Conservation (phyloP, 1,140 invertebrate genomes). For the Scaptodrosophila lebanonensis region DNA sequence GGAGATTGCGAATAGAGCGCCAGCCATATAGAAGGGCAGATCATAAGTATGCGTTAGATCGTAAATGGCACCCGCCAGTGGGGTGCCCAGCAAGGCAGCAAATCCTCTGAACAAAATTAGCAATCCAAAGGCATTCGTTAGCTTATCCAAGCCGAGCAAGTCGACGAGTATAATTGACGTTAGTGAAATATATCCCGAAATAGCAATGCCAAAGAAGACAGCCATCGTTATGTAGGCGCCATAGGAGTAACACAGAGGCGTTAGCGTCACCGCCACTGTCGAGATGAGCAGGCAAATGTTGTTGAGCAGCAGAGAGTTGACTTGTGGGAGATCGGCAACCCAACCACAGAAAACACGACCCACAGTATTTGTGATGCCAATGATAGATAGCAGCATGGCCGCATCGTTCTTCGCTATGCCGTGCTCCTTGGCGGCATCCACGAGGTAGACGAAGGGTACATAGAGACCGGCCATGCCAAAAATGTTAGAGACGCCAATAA, state of each 20-base stretch:
- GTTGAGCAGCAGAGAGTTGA: constrained; percentile 94
- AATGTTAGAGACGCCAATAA: constrained; percentile 95
- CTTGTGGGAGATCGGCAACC: constrained; percentile 89
- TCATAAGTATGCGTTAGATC: constrained; percentile 91
- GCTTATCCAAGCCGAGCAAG: constrained; percentile 93
- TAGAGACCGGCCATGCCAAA: constrained; percentile 95
- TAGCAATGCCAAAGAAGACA: constrained; percentile 95
- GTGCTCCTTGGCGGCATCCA: constrained; percentile 86
- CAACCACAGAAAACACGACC: constrained; percentile 92
- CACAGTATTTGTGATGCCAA: constrained; percentile 96
- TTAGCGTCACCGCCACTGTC: constrained; percentile 89
- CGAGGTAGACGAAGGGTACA: constrained; percentile 95
- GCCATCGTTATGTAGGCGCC: constrained; percentile 87
- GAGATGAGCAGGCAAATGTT: constrained; percentile 95
- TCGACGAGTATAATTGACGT: constrained; percentile 99
- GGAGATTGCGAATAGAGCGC: constrained; percentile 90
- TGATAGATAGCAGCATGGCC: constrained; percentile 93
- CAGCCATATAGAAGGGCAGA: constrained; percentile 94
- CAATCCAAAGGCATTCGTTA: constrained; percentile 97
- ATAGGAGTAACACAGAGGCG: constrained; percentile 90
- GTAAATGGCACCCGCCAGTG: constrained; percentile 90
- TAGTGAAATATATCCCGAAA: constrained; percentile 97
- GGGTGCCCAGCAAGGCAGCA: constrained; percentile 91
- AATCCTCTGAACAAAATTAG: constrained; percentile 95
- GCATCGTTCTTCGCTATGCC: constrained; percentile 86